Base-by-base conservation (phyloP, 37 sponge, comb jelly and placozoan genomes). In the Trichoplax adhaerens region DNA sequence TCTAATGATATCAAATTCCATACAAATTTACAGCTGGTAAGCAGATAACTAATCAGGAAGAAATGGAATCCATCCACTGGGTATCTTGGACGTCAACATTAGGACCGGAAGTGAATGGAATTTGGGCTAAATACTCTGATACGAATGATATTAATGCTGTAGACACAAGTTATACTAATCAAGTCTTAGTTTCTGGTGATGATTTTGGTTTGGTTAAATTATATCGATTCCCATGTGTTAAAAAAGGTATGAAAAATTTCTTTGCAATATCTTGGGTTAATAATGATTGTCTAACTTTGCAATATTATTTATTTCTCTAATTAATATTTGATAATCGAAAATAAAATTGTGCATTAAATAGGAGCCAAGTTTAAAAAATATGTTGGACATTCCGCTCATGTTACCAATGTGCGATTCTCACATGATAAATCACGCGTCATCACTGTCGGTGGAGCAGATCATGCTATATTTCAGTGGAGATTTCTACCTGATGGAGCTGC, bases 321-420 rank as follows among this genome's bases (percentile, higher is more conserved):
- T 55, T 29, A 67, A 10, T 68, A 10, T 56, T 68, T 77, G 2
- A 5, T 74, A n/a, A 62, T 2, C 47, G n/a, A 10, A 50, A 6
- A 12, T 66, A 50, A 50, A 66, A 47, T 66, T 64, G 53, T 8
- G 29, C 12, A 1, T 62, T 76, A 55, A 54, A 8, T 68, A 85
- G 94, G 98, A 63, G 86, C 92, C 29, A 90, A 87, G 78, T 91
- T 83, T 55, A 73, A 71, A 72, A 87, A 87, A 74, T 95, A 89
- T 67, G 76, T 88, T 57, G 98, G 98, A 3, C 98, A 95, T 72
- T 87, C 92, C 12, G 93, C 92, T 74, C 98, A 95, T 67, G 98
- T 95, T 68, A 95, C 98, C 47, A 91, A 91, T 81, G 98, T 95
- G 6, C 69, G 93, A 29, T 95, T 91, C 78, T 70, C 76, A 46